These are phyloP conservation scores for Omphaloscelis lunosa DNA, from an alignment of 2,888 invertebrate species.

Conservation along the genomic window DNA sequence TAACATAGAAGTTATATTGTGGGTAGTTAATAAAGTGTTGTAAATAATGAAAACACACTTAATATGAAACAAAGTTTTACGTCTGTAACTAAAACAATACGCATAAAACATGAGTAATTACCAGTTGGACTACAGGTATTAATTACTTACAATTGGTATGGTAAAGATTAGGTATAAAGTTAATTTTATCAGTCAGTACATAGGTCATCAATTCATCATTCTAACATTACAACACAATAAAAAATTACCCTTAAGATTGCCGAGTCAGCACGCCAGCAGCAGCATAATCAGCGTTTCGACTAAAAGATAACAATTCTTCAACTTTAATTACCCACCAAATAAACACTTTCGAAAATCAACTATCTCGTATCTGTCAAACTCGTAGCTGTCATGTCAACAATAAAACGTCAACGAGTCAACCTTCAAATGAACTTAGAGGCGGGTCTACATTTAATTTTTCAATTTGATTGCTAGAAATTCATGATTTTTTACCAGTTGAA, in stretches of 20 bases:
- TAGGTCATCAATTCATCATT: conserved; percentile 17
- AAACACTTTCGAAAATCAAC: conserved; percentile 20
- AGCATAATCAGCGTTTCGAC: conserved; percentile 33
- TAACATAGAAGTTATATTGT: conserved; percentile 4
- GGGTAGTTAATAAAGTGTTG: conserved; percentile 32
- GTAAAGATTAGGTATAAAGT: background rate
- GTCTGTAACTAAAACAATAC: background rate
- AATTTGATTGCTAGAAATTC: background rate
- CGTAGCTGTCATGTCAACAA: conserved; percentile 49
- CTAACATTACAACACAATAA: conserved; percentile 13
- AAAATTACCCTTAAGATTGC: conserved; percentile 6
- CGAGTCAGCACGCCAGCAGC: conserved; percentile 7
- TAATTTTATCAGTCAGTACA: conserved; percentile 16
- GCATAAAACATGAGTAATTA: background rate
- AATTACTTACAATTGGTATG: background rate
- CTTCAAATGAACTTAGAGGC: conserved; percentile 56
- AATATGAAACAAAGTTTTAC: background rate
- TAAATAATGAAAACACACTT: background rate
- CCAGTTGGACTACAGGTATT: background rate
- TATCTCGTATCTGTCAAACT: conserved; percentile 30
- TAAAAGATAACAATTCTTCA: background rate
- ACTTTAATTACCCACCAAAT: conserved; percentile 15
- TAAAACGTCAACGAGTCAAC: conserved; percentile 52
- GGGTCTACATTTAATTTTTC: conserved; percentile 5
- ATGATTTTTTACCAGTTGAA: background rate